Evolutionary conservation across 2,113 vertebrate genomes (phyloP).

Genomic region (Cryptomyrus ogoouensis): DNA sequence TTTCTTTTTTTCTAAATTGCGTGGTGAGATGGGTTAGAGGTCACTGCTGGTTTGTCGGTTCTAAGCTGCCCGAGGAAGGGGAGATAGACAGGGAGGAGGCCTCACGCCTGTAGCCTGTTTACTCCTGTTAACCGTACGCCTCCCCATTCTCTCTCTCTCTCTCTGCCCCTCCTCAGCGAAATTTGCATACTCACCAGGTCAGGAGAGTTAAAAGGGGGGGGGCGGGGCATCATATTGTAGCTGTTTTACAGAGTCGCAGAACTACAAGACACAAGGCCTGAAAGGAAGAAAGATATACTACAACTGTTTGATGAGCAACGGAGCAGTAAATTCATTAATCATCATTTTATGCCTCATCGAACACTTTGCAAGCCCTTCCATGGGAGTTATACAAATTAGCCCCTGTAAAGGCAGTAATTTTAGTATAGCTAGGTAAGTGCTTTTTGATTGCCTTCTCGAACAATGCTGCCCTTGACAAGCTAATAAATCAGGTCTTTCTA

Average conservation of each 20-base stretch:
- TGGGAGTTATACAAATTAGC: conserved; percentile 99
- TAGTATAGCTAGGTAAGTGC: conserved; percentile 99
- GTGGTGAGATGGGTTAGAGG: conserved; percentile 44
- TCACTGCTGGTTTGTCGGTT: conserved; percentile 50
- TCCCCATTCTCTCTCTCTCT: conserved; percentile 67
- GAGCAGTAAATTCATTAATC: conserved; percentile 99
- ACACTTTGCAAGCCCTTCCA: conserved; percentile 97
- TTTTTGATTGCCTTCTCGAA: conserved; percentile 99
- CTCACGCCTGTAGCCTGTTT: conserved; percentile 66
- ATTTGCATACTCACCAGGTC: conserved; percentile 70
- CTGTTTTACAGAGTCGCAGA: conserved; percentile 54
- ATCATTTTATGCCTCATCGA: conserved; percentile 99
- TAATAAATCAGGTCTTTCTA: conserved; percentile 96
- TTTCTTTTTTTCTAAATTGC: conserved; percentile 33
- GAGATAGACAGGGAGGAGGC: conserved; percentile 65
- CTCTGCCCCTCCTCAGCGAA: conserved; percentile 50
- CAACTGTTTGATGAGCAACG: conserved; percentile 88
- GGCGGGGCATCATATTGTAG: conserved; percentile 58
- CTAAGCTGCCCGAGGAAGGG: conserved; percentile 69
- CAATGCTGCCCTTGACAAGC: conserved; percentile 98
- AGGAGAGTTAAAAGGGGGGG: conserved; percentile 65
- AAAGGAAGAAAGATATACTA: conserved; percentile 75
- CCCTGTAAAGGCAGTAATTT: conserved; percentile 98
- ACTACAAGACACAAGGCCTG: conserved; percentile 59
- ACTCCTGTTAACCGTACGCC: conserved; percentile 66